A percentile compares a stretch with the other conserved stretches of the same genome.
Evolutionary conservation across 2,113 vertebrate species (phyloP).

Genomic region (Bombycilla garrulus): DNA sequence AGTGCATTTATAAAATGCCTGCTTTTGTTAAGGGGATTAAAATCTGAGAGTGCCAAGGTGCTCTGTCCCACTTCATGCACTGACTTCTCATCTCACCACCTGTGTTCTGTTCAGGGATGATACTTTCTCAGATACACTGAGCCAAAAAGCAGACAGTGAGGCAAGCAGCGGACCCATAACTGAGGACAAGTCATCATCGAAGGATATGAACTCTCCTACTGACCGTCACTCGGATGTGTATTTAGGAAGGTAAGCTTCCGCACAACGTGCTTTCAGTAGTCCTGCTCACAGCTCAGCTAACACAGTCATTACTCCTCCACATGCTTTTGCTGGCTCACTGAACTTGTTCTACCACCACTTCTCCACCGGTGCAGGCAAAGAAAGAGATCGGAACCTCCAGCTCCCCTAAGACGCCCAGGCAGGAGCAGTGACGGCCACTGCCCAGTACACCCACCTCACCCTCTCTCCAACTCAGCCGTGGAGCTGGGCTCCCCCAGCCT

Average conservation of each 20-base stretch:
- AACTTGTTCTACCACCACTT: background rate
- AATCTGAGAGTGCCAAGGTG: background rate
- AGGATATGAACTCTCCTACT: slow-evolving; percentile 88
- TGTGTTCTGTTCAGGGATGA: slow-evolving; percentile 84
- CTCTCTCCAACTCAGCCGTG: slow-evolving; percentile 79
- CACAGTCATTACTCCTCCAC: background rate
- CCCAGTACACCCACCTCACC: slow-evolving; percentile 84
- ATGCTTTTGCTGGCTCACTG: background rate
- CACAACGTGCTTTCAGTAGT: background rate
- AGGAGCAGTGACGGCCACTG: slow-evolving; percentile 88
- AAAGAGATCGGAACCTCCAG: slow-evolving; percentile 86
- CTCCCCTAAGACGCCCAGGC: slow-evolving; percentile 85
- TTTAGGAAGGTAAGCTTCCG: slow-evolving; percentile 80
- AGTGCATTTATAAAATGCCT: background rate
- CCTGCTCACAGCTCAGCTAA: background rate
- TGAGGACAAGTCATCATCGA: slow-evolving; percentile 91
- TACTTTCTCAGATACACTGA: slow-evolving; percentile 94
- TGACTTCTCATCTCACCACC: background rate
- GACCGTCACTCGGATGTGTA: slow-evolving; percentile 87
- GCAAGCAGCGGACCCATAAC: slow-evolving; percentile 91
- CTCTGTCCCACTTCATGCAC: background rate
- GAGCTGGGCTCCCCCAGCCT: slow-evolving; percentile 86
- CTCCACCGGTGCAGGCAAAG: slow-evolving; percentile 78
- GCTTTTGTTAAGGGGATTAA: slow-evolving; percentile 6
- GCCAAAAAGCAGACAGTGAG: slow-evolving; percentile 97